These are phyloP conservation scores for Solea solea DNA, from an alignment of 2,113 vertebrate species.

Conservation along the genomic window DNA sequence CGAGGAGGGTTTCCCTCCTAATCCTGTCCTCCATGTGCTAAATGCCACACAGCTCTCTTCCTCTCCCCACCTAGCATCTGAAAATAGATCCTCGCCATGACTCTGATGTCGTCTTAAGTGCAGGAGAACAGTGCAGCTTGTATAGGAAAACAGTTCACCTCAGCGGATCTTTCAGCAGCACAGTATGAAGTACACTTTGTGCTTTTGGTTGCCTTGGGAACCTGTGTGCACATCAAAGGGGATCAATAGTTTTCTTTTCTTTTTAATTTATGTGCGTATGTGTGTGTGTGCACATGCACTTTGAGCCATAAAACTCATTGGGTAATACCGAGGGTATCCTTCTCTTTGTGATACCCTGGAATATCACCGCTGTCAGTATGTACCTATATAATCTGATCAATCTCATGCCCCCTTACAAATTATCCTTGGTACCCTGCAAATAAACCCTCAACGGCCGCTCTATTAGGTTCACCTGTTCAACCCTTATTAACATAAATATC, in stretches of 20 bases:
- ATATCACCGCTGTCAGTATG: not conserved
- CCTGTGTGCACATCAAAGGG: slow-evolving; percentile 40
- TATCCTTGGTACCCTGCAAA: too few relatives aligned
- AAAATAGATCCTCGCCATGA: slow-evolving; percentile 47
- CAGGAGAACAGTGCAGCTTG: slow-evolving; percentile 39
- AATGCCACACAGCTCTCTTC: slow-evolving; percentile 43
- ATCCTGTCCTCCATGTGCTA: slow-evolving; percentile 34
- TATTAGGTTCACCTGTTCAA: too few relatives aligned
- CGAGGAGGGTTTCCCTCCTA: slow-evolving; percentile 49
- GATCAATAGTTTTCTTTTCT: slow-evolving; percentile 20
- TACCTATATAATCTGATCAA: too few relatives aligned
- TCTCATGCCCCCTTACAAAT: too few relatives aligned
- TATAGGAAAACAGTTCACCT: slow-evolving; percentile 22
- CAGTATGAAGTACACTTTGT: slow-evolving; percentile 25
- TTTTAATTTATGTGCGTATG: not conserved
- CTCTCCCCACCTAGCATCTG: slow-evolving; percentile 35
- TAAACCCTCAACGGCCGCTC: too few relatives aligned
- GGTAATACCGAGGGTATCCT: not conserved
- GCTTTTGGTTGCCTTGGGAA: slow-evolving; percentile 69
- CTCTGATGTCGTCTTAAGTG: slow-evolving; percentile 48
- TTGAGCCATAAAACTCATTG: not conserved
- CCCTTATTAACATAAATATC: too few relatives aligned
- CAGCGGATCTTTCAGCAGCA: slow-evolving; percentile 5
- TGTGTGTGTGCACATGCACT: not conserved
- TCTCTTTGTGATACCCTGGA: too few relatives aligned